Conservation (phyloP, 2,113 vertebrate species). For the Thomomys bottae region DNA sequence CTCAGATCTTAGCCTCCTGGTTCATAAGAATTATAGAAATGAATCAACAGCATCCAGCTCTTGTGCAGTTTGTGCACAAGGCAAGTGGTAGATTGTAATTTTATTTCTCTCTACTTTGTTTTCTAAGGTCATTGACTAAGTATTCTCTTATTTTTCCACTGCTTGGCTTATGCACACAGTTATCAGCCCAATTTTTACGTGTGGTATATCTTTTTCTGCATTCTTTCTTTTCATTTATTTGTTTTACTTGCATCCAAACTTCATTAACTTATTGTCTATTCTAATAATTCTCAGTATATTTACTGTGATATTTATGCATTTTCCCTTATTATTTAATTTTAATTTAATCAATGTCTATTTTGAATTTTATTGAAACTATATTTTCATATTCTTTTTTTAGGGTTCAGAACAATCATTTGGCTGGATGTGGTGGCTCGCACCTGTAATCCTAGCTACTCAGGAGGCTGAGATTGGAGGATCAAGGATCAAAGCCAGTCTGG, state of each 20-base stretch:
- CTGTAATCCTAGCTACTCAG: too few species aligned
- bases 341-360: background rate
- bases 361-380: slow-evolving; percentile 8
- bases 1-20: too few species aligned
- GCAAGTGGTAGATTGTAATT: background rate
- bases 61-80: background rate
- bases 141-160: background rate
- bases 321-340: background rate
- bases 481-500: too few species aligned
- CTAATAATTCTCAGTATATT: background rate
- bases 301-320: background rate
- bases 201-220: background rate
- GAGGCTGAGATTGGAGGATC: too few species aligned
- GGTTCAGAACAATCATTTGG: background rate
- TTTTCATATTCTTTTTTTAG: slow-evolving; percentile 2
- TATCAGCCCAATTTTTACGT: background rate
- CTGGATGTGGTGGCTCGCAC: background rate
- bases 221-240: background rate
- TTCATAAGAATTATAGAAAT: too few species aligned
- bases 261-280: background rate
- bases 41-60: too few species aligned
- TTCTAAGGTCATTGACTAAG: background rate
- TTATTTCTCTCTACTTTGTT: slow-evolving; percentile 14
- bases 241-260: background rate
- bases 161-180: background rate